These are phyloP conservation scores for Eueides isabella DNA, from an alignment of 1,140 invertebrate species.

Conservation along the genomic window DNA sequence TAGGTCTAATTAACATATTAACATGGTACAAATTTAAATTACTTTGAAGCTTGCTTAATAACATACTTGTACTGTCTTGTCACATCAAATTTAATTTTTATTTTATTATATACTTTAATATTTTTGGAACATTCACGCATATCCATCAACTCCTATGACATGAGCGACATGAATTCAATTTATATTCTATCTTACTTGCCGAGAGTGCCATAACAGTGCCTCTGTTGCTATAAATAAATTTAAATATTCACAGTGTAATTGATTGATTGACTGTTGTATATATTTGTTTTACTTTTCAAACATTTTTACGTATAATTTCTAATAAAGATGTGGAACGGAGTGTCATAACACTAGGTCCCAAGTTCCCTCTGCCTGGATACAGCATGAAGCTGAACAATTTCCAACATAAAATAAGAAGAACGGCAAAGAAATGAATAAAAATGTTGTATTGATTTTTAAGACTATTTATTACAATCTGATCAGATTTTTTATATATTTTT, in stretches of 20 bases:
- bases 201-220: not conserved
- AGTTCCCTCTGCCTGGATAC: too few species aligned
- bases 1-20: too few species aligned
- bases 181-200: constrained; percentile 12
- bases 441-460: too few species aligned
- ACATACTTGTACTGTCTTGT: not conserved
- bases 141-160: constrained; percentile 4
- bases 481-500: too few species aligned
- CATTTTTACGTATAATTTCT: not conserved
- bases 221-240: constrained; percentile 1
- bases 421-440: not conserved
- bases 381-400: too few species aligned
- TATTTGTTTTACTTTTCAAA: not conserved
- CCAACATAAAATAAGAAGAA: not conserved
- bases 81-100: not conserved
- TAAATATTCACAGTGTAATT: not conserved
- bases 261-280: not conserved
- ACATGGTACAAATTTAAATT: too few species aligned
- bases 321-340: too few species aligned
- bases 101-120: not conserved
- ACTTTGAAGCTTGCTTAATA: not conserved
- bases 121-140: constrained; percentile 6
- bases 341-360: too few species aligned
- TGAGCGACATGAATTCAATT: constrained; percentile 3
- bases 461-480: too few species aligned